Evolutionary conservation across 2,113 vertebrate genomes (phyloP).

Genomic region (Synodontis membranacea): DNA sequence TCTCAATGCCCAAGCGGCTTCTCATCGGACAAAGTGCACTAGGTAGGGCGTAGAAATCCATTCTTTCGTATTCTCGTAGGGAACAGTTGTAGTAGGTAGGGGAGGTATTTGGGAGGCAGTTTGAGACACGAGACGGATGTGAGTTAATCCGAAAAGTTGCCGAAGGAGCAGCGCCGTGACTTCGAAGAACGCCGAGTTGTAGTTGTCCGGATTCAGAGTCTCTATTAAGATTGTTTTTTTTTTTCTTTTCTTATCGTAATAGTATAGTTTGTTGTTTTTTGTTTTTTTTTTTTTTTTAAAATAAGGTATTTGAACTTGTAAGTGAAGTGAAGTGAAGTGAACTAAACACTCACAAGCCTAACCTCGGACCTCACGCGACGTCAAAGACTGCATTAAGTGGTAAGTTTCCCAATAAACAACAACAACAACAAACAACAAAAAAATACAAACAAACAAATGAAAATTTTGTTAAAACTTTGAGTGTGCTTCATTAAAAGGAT

Average conservation of each 20-base stretch:
- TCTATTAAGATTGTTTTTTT: background rate
- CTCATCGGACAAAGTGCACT: background rate
- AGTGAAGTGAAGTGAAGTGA: background rate
- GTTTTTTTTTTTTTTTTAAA: no score
- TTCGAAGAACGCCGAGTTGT: background rate
- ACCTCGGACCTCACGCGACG: background rate
- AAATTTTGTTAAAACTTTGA: no score
- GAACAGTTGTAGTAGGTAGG: background rate
- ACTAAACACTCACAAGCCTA: background rate
- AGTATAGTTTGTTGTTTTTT: no score
- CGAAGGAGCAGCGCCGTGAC: background rate
- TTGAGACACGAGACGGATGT: background rate
- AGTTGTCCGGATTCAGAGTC: background rate
- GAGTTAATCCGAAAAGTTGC: slow-evolving; percentile 20
- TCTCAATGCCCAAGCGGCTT: background rate
- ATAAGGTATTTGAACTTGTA: background rate
- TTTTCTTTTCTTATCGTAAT: no score
- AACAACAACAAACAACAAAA: no score
- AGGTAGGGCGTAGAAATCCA: no score
- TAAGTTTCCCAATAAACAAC: background rate
- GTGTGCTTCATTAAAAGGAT: background rate
- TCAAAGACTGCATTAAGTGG: background rate
- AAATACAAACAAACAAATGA: no score
- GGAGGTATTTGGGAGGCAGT: background rate
- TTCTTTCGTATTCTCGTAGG: background rate